Evolutionary conservation across 2,797 vertebrate species (phyloP), one percentile per base, ranked within the genome.

Genomic region (Etheostoma nigrum): DNA sequence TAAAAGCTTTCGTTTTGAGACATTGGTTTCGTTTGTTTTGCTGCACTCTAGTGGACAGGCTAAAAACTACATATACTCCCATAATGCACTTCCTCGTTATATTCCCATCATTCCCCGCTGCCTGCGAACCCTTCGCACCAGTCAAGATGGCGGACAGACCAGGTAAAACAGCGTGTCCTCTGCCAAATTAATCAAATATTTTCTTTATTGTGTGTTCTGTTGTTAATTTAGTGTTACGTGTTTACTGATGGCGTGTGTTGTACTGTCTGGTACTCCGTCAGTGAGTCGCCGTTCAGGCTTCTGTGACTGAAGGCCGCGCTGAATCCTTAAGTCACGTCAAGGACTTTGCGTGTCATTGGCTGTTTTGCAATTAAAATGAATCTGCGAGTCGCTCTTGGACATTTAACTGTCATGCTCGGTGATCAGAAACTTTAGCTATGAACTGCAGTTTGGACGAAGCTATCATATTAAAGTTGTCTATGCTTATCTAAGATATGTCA

Each of bases 131-230:
- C 47, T 62, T 78, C 72, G 40, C 74, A 84, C 52, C 83, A 66
- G 86, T 90, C 91, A 96, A 94, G 93, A 96, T 96, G 95, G 95
- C 95, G 90, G 95, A 96, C 67, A 94, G 79, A 94, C 81, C 86
- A 92, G 95, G 95, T 96, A 94, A 10, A 2, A 1, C 1, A 71
- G 0, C 65, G 60, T 82, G 72, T 48, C 86, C 81, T 91, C 54
- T 88, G 47, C 14, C 12, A 10, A 40, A 52, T 74, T 44, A 47
- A 27, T 1, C 2, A 0, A 2, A 4, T 0, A 3, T 23, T n/a
- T 1, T 3, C 7, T 16, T 1, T 18, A 0, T 36, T 4, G 0
- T 25, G 0, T 5, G 19, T 4, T 18, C n/a, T 21, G 2, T 13
- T 30, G 30, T 54, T 16, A 1, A 16, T 13, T 0, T 45, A 4